phyloP scores from a whole-genome alignment of 2,888 invertebrate species.

The Pyrocoelia pectoralis region DNA sequence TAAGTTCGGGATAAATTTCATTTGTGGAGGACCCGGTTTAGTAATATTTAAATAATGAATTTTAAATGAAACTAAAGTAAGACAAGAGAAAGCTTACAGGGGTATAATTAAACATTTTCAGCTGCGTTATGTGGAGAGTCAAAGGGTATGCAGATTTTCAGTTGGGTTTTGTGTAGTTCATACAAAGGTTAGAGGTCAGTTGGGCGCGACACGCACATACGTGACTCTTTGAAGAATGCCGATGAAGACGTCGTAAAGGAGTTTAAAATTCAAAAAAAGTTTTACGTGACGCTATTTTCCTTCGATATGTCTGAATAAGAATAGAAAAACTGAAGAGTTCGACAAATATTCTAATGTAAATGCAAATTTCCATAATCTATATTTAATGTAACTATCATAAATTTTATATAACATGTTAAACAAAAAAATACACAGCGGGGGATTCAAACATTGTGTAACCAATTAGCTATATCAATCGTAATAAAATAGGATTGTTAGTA shows the following conservation, averaged over 20 bases:
- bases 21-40: no score
- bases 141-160: slow-evolving; percentile 52
- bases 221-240: slow-evolving; percentile 54
- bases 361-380: slow-evolving; percentile 4
- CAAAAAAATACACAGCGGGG: slow-evolving; percentile 7
- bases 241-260: slow-evolving; percentile 34
- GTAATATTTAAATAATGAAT: no score
- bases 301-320: slow-evolving; percentile 3
- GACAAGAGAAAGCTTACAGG: background rate
- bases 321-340: background rate
- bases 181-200: slow-evolving; percentile 51
- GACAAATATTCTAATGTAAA: slow-evolving; percentile 8
- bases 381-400: slow-evolving; percentile 3
- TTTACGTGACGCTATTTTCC: slow-evolving; percentile 33
- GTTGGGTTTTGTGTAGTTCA: slow-evolving; percentile 51
- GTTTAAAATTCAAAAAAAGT: slow-evolving; percentile 18
- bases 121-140: background rate
- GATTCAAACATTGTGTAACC: slow-evolving; percentile 11
- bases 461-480: slow-evolving; percentile 15
- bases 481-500: slow-evolving; percentile 15
- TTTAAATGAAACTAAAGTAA: no score
- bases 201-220: slow-evolving; percentile 56
- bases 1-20: slow-evolving; percentile 18
- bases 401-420: background rate
- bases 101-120: slow-evolving; percentile 16